These are phyloP conservation scores for Cerastis leucographa DNA, from an alignment of 2,888 invertebrate species.

Conservation along the genomic window DNA sequence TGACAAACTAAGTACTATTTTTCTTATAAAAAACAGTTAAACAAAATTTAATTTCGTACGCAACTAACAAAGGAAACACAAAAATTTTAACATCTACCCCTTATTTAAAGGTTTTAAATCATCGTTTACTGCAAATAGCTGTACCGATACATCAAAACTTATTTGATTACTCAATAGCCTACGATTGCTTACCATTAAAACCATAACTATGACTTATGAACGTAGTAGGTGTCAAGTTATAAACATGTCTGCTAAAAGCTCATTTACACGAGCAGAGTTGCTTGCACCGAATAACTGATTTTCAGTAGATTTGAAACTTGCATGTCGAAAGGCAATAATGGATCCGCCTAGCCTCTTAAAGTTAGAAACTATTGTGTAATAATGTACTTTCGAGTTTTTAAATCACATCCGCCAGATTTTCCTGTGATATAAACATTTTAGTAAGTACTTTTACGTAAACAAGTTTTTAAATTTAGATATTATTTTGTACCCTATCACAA, in stretches of 20 bases:
- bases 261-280: background rate
- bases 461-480: no score
- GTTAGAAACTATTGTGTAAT: background rate
- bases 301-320: background rate
- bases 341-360: no score
- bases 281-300: background rate
- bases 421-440: no score
- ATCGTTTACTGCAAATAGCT: background rate
- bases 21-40: no score
- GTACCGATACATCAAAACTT: background rate
- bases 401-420: background rate
- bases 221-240: conserved; percentile 5
- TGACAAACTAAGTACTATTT: no score
- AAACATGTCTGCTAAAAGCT: background rate
- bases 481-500: no score
- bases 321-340: background rate
- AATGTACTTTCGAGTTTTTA: background rate
- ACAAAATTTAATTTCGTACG: no score
- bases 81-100: no score
- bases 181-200: conserved; percentile 17
- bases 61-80: no score
- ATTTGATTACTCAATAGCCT: conserved; percentile 12
- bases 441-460: no score
- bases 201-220: conserved; percentile 11
- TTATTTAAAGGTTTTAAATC: background rate